A percentile compares a stretch with the other conserved stretches of the same genome.
These are phyloP conservation scores for Arizona elegans DNA, from an alignment of 2,113 vertebrate genomes.

Conservation along the genomic window DNA sequence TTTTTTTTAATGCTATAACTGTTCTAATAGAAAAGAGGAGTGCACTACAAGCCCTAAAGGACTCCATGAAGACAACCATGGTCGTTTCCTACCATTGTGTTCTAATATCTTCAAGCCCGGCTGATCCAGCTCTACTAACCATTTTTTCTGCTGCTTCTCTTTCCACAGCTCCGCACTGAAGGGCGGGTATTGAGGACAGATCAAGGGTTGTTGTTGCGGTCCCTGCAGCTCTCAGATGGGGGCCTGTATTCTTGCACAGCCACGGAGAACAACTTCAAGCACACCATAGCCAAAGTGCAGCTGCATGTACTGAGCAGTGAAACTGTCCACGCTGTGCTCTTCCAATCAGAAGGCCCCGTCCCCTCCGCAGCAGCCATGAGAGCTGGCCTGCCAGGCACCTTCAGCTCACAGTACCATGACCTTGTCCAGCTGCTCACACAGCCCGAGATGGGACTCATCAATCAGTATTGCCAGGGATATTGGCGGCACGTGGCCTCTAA, in stretches of 20 bases:
- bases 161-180: slow-evolving; percentile 84
- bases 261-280: slow-evolving; percentile 99
- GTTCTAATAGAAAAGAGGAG: too few relatives aligned
- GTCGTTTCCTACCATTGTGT: neutral
- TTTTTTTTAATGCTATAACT: neutral
- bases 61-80: neutral
- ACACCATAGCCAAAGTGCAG: slow-evolving; percentile 87
- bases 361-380: slow-evolving; percentile 54
- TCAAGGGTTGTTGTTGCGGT: slow-evolving; percentile 89
- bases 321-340: slow-evolving; percentile 84
- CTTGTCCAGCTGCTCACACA: slow-evolving; percentile 94
- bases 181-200: slow-evolving; percentile 91
- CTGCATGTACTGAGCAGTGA: slow-evolving; percentile 87
- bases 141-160: neutral
- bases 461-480: slow-evolving; percentile 98
- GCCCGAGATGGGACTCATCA: slow-evolving; percentile 95
- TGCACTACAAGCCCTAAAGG: neutral
- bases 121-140: slow-evolving; percentile 24
- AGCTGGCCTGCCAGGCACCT: slow-evolving; percentile 63
- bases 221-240: slow-evolving; percentile 84
- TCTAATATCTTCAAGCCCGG: neutral
- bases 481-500: slow-evolving; percentile 82
- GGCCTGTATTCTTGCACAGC: slow-evolving; percentile 95
- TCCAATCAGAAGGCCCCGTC: slow-evolving; percentile 74
- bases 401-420: slow-evolving; percentile 89